phyloP scores from a whole-genome alignment of 1,140 invertebrate genomes.

The Stenopsyche tienmushanensis region DNA sequence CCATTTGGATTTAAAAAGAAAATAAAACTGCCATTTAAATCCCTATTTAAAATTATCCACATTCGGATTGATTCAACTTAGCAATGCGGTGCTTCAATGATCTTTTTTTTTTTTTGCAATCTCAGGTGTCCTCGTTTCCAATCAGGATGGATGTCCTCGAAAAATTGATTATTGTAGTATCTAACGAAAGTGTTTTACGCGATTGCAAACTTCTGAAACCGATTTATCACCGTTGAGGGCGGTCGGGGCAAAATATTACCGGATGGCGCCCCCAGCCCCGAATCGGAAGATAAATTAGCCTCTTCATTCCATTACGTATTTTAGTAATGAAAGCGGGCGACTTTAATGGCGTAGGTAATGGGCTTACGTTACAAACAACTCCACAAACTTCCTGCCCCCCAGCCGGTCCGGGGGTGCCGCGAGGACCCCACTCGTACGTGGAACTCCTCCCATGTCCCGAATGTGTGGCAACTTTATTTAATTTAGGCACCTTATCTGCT shows the following conservation, averaged over 20 bases:
- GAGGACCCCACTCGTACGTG: neutral
- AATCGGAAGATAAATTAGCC: constrained; percentile 35
- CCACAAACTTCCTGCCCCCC: constrained; percentile 23
- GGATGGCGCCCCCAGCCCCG: constrained; percentile 21
- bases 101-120: too few species aligned
- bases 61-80: too few species aligned
- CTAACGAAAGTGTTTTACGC: neutral
- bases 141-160: too few species aligned
- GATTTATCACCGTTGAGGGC: constrained; percentile 29
- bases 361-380: constrained; percentile 32
- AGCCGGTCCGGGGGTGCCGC: neutral
- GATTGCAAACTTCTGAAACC: constrained; percentile 29
- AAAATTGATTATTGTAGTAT: too few species aligned
- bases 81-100: too few species aligned
- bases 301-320: constrained; percentile 38
- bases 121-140: too few species aligned
- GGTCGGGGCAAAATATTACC: constrained; percentile 25
- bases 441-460: too few species aligned
- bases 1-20: too few species aligned
- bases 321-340: constrained; percentile 39
- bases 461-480: neutral
- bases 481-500: neutral
- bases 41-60: too few species aligned
- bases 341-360: constrained; percentile 39
- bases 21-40: too few species aligned